Evolutionary conservation across 2,888 invertebrate genomes (phyloP), one percentile per base, ranked within the genome.

Genomic region (Ashinkailepas kermadecensis): DNA sequence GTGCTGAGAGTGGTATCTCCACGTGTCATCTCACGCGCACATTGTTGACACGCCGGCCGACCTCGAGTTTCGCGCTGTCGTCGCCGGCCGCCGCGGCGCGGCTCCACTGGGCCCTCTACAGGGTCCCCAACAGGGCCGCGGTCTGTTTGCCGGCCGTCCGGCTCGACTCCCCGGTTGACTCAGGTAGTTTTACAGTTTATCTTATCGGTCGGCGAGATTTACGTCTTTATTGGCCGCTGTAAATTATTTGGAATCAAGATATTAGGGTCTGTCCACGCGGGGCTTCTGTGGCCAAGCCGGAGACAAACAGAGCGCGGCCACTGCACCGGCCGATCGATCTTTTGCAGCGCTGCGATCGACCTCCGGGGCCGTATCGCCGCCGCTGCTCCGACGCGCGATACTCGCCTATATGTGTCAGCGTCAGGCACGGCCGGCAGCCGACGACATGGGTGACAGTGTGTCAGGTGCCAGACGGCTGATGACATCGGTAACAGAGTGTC

Each of bases 141-240:
- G 39, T 12, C 15, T 39, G 70, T 67, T 67, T 67, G 65, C 15
- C 39, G 70, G 70, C 70, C 39, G 39, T 13, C 25, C 39, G 25
- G 15, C 70, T 18, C 12, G 70, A 13, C 70, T 39, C 39, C 67
- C 70, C 70, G 7, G 39, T 39, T 25, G 70, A 70, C 70, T 39
- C 70, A 70, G 70, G 70, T 70, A 70, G 70, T 70, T 70, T 70
- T 70, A 70, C 70, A 70, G 70, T 70, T 70, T 70, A 70, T 70
- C 70, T 70, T 70, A 70, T 70, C 70, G 70, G 70, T 15, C 39
- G 25, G 70, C 70, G 70, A 70, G 70, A 70, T 70, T 70, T 70
- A 70, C 70, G 70, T 70, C 70, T 70, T 70, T 70, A 70, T 70
- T 70, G 70, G 15, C 39, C 15, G 70, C 70, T 23, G 70, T 70